These are phyloP conservation scores for Paramisgurnus dabryanus DNA, from an alignment of 2,113 vertebrate species.

Conservation along the genomic window DNA sequence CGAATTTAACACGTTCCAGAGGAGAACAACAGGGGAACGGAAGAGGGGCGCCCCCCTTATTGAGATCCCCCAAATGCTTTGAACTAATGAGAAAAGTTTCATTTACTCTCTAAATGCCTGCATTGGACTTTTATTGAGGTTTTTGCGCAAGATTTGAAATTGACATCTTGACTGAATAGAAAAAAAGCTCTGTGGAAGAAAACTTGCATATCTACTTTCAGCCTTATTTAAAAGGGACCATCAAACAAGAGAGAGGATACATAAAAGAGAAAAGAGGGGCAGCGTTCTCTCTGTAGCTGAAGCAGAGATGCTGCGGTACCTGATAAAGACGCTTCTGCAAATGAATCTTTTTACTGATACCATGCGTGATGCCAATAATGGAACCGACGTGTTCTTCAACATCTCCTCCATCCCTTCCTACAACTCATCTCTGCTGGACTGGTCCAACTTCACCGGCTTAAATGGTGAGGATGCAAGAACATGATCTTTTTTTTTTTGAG, in stretches of 20 bases:
- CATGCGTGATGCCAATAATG: slow-evolving; percentile 76
- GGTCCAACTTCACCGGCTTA: slow-evolving; percentile 74
- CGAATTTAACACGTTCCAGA: slow-evolving; percentile 61
- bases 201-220: not conserved
- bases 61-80: slow-evolving; percentile 35
- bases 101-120: not conserved
- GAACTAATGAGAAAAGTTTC: slow-evolving; percentile 51
- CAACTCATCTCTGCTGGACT: slow-evolving; percentile 77
- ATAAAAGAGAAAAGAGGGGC: slow-evolving; percentile 37
- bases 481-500: not conserved
- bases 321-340: slow-evolving; percentile 94
- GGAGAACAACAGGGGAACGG: slow-evolving; percentile 56
- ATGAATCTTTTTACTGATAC: slow-evolving; percentile 95
- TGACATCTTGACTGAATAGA: not conserved
- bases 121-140: slow-evolving; percentile 21
- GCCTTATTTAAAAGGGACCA: slow-evolving; percentile 13
- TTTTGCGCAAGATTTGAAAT: not conserved
- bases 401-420: slow-evolving; percentile 76
- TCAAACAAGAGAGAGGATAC: slow-evolving; percentile 4
- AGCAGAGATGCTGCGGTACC: slow-evolving; percentile 88
- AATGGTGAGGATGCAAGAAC: slow-evolving; percentile 77
- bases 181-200: not conserved
- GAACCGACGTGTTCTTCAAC: slow-evolving; percentile 80
- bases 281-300: slow-evolving; percentile 23
- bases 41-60: slow-evolving; percentile 42